A percentile compares a stretch with the other conserved stretches of the same genome.
These are phyloP conservation scores for Aythya baeri DNA, from an alignment of 2,113 vertebrate genomes.

Conservation along the genomic window DNA sequence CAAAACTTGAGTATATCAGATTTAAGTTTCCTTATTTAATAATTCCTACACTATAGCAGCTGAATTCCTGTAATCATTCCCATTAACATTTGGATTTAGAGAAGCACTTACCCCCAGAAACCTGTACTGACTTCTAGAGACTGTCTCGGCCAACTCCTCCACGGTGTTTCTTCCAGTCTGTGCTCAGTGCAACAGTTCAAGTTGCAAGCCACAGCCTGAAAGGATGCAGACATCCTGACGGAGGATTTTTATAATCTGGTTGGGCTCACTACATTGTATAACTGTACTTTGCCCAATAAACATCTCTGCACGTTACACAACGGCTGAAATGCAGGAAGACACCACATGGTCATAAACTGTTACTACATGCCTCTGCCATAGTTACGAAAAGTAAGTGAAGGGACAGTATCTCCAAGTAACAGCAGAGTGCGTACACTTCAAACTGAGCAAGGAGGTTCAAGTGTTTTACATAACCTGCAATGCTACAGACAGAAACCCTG, in stretches of 20 bases:
- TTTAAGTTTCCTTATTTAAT: neutral
- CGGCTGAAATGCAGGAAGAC: neutral
- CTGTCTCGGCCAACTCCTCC: neutral
- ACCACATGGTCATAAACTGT: constrained; percentile 41
- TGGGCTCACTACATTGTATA: constrained; percentile 62
- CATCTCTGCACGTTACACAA: constrained; percentile 48
- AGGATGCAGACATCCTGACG: neutral
- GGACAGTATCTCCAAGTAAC: neutral
- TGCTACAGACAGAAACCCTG: fast-evolving
- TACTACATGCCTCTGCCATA: neutral
- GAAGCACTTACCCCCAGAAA: constrained; percentile 53
- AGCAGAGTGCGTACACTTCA: neutral
- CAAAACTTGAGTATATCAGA: neutral
- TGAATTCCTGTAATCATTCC: neutral
- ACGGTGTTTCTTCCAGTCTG: neutral
- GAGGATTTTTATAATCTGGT: constrained; percentile 63
- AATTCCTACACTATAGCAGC: fast-evolving
- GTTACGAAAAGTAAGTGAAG: neutral
- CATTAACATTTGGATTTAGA: neutral
- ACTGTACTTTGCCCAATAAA: constrained; percentile 50
- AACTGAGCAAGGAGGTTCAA: neutral
- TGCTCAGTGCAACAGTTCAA: neutral
- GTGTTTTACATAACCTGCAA: neutral
- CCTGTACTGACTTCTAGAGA: neutral
- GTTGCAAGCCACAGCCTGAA: neutral